Evolutionary conservation across 2,797 vertebrate genomes (phyloP).

Genomic region (Antennarius maculatus): DNA sequence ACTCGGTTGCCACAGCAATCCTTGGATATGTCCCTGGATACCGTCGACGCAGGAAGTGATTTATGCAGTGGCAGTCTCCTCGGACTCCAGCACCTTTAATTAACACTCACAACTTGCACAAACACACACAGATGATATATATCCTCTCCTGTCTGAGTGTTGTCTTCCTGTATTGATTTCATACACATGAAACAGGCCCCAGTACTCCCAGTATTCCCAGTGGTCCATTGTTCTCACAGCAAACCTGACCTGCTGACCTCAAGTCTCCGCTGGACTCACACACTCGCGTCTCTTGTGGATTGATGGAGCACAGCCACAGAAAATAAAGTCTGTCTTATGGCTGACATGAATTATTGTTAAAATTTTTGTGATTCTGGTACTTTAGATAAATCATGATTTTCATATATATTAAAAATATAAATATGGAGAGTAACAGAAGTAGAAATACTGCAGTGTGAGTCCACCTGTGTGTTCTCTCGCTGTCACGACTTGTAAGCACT

Average conservation of each 20-base stretch:
- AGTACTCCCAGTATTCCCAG: background rate
- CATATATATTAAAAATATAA: constrained; percentile 42
- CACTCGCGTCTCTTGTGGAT: background rate
- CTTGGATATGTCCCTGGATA: constrained; percentile 51
- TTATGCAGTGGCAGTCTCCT: constrained; percentile 62
- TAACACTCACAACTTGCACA: constrained; percentile 41
- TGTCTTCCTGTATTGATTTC: constrained; percentile 24
- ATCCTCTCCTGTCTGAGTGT: background rate
- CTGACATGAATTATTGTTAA: background rate
- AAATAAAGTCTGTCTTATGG: background rate
- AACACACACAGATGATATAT: background rate
- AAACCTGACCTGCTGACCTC: constrained; percentile 19
- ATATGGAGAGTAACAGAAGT: constrained; percentile 4
- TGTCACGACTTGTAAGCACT: background rate
- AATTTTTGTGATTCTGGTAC: background rate
- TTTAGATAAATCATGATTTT: background rate
- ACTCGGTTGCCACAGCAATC: constrained; percentile 78
- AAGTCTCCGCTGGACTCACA: background rate
- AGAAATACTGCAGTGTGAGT: background rate
- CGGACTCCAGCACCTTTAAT: constrained; percentile 62
- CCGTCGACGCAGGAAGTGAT: constrained; percentile 57
- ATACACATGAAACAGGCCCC: background rate
- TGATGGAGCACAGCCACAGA: background rate
- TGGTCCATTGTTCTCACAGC: background rate
- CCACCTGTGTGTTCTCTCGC: background rate